A percentile compares a stretch with the other conserved stretches of the same genome.
phyloP scores from a whole-genome alignment of 2,888 invertebrate genomes.

The Hymenopus coronatus region DNA sequence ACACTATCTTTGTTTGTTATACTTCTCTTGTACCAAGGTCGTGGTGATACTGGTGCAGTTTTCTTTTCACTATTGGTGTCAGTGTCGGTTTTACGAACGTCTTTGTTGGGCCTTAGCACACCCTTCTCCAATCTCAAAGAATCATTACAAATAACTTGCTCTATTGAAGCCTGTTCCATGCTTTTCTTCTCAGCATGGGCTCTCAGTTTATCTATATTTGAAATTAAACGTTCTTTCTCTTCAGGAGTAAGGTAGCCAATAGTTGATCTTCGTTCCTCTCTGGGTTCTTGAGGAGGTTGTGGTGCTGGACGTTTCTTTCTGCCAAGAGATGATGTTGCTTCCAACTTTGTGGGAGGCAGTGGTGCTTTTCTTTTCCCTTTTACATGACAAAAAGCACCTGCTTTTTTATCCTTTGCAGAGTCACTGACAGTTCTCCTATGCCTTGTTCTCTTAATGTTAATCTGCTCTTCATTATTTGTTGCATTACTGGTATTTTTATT shows the following conservation, averaged over 20 bases:
- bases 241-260: conserved; percentile 33
- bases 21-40: conserved; percentile 66
- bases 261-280: conserved; percentile 14
- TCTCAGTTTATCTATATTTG: conserved; percentile 37
- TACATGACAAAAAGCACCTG: conserved; percentile 61
- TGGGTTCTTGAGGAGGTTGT: conserved; percentile 44
- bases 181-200: conserved; percentile 36
- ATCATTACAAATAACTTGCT: conserved; percentile 37
- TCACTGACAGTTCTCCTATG: conserved; percentile 62
- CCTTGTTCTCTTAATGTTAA: conserved; percentile 34
- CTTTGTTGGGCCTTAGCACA: conserved; percentile 49
- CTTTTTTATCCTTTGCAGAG: conserved; percentile 56
- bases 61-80: conserved; percentile 1
- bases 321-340: conserved; percentile 35
- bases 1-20: conserved; percentile 40
- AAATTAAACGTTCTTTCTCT: conserved; percentile 37
- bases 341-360: conserved; percentile 54
- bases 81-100: conserved; percentile 34
- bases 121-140: conserved; percentile 52
- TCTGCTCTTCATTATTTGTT: conserved; percentile 19
- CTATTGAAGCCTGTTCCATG: conserved; percentile 28
- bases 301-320: conserved; percentile 51
- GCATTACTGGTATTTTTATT: conserved; percentile 13
- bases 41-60: conserved; percentile 49
- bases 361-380: conserved; percentile 75